Percentiles rank a stretch among this genome's conserved stretches.
These are phyloP conservation scores for Drosophila flavopinicola DNA, from an alignment of 2,888 invertebrate species.

Conservation along the genomic window DNA sequence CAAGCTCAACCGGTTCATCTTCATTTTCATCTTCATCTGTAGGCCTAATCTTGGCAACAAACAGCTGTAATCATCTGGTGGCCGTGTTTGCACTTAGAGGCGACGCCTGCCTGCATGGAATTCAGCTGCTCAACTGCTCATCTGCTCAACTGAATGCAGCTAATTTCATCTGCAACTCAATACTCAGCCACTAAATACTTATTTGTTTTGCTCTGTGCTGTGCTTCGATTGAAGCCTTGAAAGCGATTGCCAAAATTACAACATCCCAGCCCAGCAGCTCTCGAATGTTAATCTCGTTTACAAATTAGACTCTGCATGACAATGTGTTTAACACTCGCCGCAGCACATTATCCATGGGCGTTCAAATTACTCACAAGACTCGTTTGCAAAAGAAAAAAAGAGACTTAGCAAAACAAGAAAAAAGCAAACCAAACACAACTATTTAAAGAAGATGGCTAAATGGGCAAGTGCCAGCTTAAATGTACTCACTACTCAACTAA, in stretches of 20 bases:
- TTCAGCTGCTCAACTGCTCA: conserved; percentile 20
- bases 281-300: conserved; percentile 66
- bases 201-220: conserved; percentile 33
- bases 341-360: conserved; percentile 43
- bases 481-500: conserved; percentile 26
- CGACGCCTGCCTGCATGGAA: conserved; percentile 41
- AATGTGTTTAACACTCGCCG: conserved; percentile 71
- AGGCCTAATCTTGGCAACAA: conserved; percentile 55
- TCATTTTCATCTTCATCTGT: conserved; percentile 27
- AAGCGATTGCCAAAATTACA: conserved; percentile 65
- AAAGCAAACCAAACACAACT: conserved; percentile 18
- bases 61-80: conserved; percentile 40
- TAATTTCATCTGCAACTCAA: conserved; percentile 33
- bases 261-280: conserved; percentile 37
- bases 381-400: conserved; percentile 20
- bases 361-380: conserved; percentile 36
- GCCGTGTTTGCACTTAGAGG: conserved; percentile 24
- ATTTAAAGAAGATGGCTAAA: conserved; percentile 19
- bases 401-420: conserved; percentile 15
- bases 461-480: conserved; percentile 25
- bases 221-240: conserved; percentile 68
- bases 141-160: conserved; percentile 11
- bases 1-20: conserved; percentile 62
- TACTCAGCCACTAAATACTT: conserved; percentile 40
- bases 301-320: conserved; percentile 70